Evolutionary conservation across 2,797 vertebrate species (phyloP), one percentile per base, ranked within the genome.

Genomic region (Sparus aurata): DNA sequence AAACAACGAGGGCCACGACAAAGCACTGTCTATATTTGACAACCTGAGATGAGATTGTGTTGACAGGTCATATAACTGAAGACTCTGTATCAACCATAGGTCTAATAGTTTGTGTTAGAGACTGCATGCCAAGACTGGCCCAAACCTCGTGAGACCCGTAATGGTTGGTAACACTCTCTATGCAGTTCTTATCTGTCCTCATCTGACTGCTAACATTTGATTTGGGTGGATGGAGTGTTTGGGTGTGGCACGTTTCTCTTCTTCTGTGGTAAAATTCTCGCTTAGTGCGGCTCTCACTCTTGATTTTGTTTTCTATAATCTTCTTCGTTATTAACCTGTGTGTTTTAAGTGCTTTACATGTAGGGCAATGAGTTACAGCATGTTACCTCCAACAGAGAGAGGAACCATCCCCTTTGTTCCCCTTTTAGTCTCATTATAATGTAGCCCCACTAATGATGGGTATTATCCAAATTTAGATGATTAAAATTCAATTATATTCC

Each of bases 401-500:
- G 74, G 68, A 74, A 55, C 27, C 50, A 8, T 41, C 45, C 43
- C 38, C 45, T 75, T 62, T 73, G 58, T 49, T 74, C 63, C 68
- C 54, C 25, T 74, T 82, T 83, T 30, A 64, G 50, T 79, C 25
- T 75, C 83, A 89, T 89, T 82, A 75, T 72, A 79, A 73, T 73
- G 45, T 53, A 77, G 68, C 66, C 73, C 59, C 22, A 57, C 58
- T 90, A 91, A 90, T 89, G 85, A 87, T 20, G 75, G 58, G 68
- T 70, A 80, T 87, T 88, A 85, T 89, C 83, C 73, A 86, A 75
- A 85, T 86, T 68, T 69, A 69, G 69, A 86, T 71, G 69, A 87
- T 91, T 87, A 70, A 82, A 91, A 90, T 82, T 82, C 18, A 82
- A 87, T 89, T 87, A 86, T 23, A 47, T 79, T 80, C 61, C 62